Base-by-base conservation (phyloP, 2,113 vertebrate species). In the Oceanodroma tethys region DNA sequence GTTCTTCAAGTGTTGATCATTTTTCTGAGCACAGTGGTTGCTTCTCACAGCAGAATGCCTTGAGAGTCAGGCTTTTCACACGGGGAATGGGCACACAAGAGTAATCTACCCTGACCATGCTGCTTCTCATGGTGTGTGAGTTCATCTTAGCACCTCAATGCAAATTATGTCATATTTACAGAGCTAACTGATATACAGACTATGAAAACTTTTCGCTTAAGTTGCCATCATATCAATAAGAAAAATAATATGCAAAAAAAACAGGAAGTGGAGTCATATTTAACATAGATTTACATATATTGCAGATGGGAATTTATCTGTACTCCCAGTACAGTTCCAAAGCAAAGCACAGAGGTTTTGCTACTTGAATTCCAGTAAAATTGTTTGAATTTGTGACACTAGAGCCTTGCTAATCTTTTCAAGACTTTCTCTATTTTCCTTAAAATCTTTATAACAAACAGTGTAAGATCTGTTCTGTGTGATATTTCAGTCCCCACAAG, bases 341-440 rank as follows among this genome's bases (percentile, higher is more conserved):
- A 81, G 30, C 38, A 93, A 78, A 94, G 11, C 16, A 47, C 34
- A 68, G 43, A 74, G 25, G 13, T 78, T 91, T 90, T 80, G 8
- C 9, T 86, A 21, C 67, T 59, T 86, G 50, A 95, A 56, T 88
- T 88, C 52, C 73, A 79, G 52, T 34, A 90, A 86, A 95, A 47
- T 32, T 58, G 6, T 74, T 92, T 92, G 47, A 86, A 91, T 56
- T 92, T 86, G 27, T 81, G 68, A 43, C 68, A 34, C 72, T 53
- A 67, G 38, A 88, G 26, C 29, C 52, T 62, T 71, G 19, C 10
- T 80, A 79, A 70, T 8, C 10, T 73, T 82, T 93, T 80, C 21
- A 71, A 92, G 72, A 13, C 36, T 85, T 90, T 16, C 38, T 74
- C 29, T 93, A 21, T 71, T 93, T 88, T 81, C 43, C n/a, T 78